Percentiles rank a stretch among this genome's conserved stretches.
Evolutionary conservation across 2,113 vertebrate species (phyloP).

Genomic region (Cyanoderma ruficeps): DNA sequence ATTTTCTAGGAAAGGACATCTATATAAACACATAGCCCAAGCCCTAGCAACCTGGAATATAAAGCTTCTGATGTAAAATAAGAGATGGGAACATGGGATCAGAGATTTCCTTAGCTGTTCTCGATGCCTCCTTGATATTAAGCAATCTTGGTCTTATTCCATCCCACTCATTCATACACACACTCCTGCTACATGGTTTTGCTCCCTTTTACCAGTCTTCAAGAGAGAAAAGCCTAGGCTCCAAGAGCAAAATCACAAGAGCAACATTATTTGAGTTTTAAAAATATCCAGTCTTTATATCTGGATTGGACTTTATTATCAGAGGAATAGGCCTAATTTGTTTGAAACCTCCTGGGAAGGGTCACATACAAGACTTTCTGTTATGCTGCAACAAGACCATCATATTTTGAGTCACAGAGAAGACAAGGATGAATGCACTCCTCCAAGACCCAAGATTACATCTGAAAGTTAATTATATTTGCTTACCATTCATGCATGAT

Average conservation of each 20-base stretch:
- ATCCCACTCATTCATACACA: not conserved
- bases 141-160: not conserved
- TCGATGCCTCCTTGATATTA: not conserved
- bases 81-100: not conserved
- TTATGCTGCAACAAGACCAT: not conserved
- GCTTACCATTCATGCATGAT: conserved; percentile 10
- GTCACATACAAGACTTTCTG: conserved; percentile 8
- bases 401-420: not conserved
- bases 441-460: conserved; percentile 24
- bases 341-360: conserved; percentile 15
- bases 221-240: not conserved
- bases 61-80: not conserved
- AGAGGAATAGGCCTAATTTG: not conserved
- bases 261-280: not conserved
- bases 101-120: not conserved
- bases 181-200: not conserved
- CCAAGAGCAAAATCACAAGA: not conserved
- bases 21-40: not conserved
- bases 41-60: not conserved
- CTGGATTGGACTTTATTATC: not conserved
- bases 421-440: not conserved
- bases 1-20: not conserved
- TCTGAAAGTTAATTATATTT: conserved; percentile 69
- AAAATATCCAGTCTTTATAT: not conserved
- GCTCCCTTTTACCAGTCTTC: not conserved